These are phyloP conservation scores for Rugalucina vietnamica DNA, from an alignment of 2,888 invertebrate genomes.

Conservation along the genomic window DNA sequence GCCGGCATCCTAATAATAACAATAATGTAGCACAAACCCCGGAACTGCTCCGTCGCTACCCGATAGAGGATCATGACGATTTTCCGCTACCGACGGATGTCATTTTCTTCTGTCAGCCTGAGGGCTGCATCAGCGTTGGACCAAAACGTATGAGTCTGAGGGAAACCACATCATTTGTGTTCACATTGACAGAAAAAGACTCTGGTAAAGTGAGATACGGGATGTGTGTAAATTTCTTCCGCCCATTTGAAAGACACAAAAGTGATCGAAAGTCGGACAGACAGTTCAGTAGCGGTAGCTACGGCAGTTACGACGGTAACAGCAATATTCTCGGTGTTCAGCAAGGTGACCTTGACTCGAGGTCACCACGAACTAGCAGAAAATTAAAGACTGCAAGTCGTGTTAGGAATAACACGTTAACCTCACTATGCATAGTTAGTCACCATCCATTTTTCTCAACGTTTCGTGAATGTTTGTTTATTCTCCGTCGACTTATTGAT, in stretches of 20 bases:
- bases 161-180: slow-evolving; percentile 98
- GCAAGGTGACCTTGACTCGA: slow-evolving; percentile 69
- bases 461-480: slow-evolving; percentile 98
- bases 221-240: slow-evolving; percentile 99
- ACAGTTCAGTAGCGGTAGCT: slow-evolving; percentile 40
- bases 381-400: slow-evolving; percentile 76
- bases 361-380: slow-evolving; percentile 79
- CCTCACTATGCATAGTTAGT: slow-evolving; percentile 98
- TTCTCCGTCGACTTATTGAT: slow-evolving; percentile 97
- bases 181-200: slow-evolving; percentile 99
- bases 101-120: slow-evolving; percentile 99
- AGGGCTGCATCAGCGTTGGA: slow-evolving; percentile 95
- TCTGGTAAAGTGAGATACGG: slow-evolving; percentile 93
- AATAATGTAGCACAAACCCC: slow-evolving; percentile 90
- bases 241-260: slow-evolving; percentile 88
- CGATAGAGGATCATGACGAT: slow-evolving; percentile 97
- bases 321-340: slow-evolving; percentile 63
- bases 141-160: slow-evolving; percentile 88
- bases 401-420: slow-evolving; percentile 94
- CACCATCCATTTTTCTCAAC: slow-evolving; percentile 99
- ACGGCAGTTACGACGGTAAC: slow-evolving; percentile 56
- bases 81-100: slow-evolving; percentile 98
- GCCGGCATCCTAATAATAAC: slow-evolving; percentile 87
- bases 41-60: slow-evolving; percentile 95
- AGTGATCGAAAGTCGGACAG: slow-evolving; percentile 71